Conservation (phyloP, 2,797 vertebrate species). For the Myotis pilosus region DNA sequence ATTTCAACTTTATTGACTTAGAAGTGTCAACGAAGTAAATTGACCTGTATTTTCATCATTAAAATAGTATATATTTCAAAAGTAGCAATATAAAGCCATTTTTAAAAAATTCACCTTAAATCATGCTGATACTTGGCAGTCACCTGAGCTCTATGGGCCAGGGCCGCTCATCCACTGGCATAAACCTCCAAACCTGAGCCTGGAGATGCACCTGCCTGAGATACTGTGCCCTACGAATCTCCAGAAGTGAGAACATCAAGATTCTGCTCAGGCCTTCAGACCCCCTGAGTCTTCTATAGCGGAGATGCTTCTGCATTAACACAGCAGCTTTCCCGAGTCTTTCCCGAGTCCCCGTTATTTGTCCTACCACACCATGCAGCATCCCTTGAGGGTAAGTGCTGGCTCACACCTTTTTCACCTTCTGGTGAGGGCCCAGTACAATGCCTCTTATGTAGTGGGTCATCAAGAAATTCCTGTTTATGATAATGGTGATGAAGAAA, state of each 20-base stretch:
- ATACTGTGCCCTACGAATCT: not conserved
- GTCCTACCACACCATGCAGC: not conserved
- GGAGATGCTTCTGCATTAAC: not conserved
- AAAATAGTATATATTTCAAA: conserved; percentile 39
- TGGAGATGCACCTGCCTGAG: not conserved
- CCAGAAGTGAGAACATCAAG: not conserved
- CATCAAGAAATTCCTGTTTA: conserved; percentile 66
- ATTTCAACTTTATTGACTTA: not conserved
- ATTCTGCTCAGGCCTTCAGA: not conserved
- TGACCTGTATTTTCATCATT: not conserved
- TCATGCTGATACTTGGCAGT: not conserved
- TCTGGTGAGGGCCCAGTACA: not conserved
- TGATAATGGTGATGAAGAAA: conserved; percentile 50
- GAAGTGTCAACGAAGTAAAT: conserved; percentile 15
- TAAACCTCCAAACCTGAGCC: not conserved
- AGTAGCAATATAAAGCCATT: not conserved
- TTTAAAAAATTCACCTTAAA: not conserved
- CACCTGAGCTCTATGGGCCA: not conserved
- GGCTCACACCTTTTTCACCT: not conserved
- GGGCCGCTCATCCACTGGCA: not conserved
- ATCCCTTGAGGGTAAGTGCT: not conserved
- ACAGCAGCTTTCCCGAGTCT: not conserved
- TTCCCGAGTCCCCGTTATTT: not conserved
- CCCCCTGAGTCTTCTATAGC: not conserved
- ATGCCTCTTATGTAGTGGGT: not conserved